Base-by-base conservation (phyloP, 2,888 invertebrate genomes). In the Fissipunctia ypsillon region DNA sequence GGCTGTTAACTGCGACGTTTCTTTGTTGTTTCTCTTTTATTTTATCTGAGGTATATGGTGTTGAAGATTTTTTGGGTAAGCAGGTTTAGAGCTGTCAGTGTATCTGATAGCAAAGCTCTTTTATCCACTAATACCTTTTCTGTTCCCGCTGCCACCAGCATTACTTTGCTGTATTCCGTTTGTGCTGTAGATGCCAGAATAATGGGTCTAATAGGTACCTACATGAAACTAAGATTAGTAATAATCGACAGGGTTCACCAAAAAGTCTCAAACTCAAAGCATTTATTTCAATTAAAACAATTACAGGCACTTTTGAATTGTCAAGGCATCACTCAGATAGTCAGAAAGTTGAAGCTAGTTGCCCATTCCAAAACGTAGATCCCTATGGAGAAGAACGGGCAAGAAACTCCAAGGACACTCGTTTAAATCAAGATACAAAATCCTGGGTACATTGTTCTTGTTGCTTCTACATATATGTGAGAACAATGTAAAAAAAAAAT, bases 1-100 rank as follows among this genome's bases (percentile, higher is more conserved):
- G 86, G 83, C 78, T 87, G 89, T 88, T 89, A 88, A 87, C 87
- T 85, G 79, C 54, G 74, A 69, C 72, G n/a, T 69, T 74, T 73
- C 75, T 84, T 83, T 80, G 83, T 84, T 83, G 82, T 80, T 78
- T 68, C 69, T 74, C 75, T 82, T 81, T 78, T 76, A 76, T 78
- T 66, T 76, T 83, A 73, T 80, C 69, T 68, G 65, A 43, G 63
- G 66, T 70, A 83, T 79, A 79, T 76, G 50, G 41, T 63, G 67
- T 16, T 67, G 50, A 38, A 35, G 56, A 35, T n/a, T 43, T n/a
- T 50, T 66, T 28, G 63, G 69, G 67, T 65, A 68, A 64, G 78
- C 74, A 65, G 68, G 60, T 60, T 61, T 56, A 71, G 31, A 54
- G 57, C 60, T 63, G 19, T 6, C 10, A 6, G 14, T 56, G 0